Base-by-base conservation (phyloP, 2,888 invertebrate species). In the Octodonta nipae region DNA sequence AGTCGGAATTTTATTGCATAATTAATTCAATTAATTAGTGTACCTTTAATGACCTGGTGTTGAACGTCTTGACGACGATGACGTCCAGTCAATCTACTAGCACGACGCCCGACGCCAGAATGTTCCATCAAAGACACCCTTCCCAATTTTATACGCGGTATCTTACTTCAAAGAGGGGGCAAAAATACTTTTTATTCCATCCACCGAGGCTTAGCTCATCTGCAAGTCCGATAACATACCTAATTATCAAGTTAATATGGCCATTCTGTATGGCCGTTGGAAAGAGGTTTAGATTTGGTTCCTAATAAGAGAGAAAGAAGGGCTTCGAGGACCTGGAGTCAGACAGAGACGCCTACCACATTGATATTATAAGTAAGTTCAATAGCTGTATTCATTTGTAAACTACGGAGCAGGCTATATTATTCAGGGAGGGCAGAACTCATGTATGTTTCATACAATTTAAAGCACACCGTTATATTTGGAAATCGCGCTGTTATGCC, bases 241-340 rank as follows among this genome's bases (percentile, higher is more conserved):
- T 81, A 81, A 81, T 81, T 81, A 81, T 79, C 80, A 80, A 81
- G 80, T 80, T 79, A 78, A 79, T 80, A 79, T 76, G 78, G 79
- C 73, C 72, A 76, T 76, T 74, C 73, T 70, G 73, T 71, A 71
- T 71, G 68, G 68, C 57, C 60, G 60, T 54, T 58, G 60, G 61
- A 60, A 59, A 66, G 66, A 63, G 64, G 64, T 59, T 60, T 60
- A 57, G 58, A 62, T 60, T 63, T 56, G 57, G 59, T 50, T 54
- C 56, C 55, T 53, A 56, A 38, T 42, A 61, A 60, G 59, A 58
- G 61, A 60, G 60, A 61, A 56, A 55, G 54, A 48, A 51, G 48
- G 20, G 30, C 6, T 43, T 48, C 46, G 43, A 44, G 50, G 45
- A 44, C 43, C 38, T 40, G 30, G 45, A 32, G 32, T 10, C 22